These are phyloP conservation scores for Clivina fossor DNA, from an alignment of 2,888 invertebrate species.

Conservation along the genomic window DNA sequence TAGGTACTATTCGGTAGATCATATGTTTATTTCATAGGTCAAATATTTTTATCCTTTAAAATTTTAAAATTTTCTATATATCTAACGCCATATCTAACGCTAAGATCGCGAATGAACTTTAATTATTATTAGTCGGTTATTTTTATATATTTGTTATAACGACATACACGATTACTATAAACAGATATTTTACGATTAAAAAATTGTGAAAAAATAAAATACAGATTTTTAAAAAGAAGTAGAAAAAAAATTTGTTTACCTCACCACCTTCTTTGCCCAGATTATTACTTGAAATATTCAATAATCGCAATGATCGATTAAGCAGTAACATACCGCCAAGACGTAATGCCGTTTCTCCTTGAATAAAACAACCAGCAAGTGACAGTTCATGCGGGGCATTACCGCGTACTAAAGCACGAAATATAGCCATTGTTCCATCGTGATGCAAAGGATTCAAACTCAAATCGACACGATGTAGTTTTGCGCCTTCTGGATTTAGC, in stretches of 20 bases:
- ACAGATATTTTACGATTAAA: not conserved
- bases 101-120: no score
- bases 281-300: slow-evolving; percentile 63
- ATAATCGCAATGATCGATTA: slow-evolving; percentile 57
- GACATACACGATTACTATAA: no score
- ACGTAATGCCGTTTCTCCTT: slow-evolving; percentile 58
- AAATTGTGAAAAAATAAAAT: slow-evolving; percentile 44
- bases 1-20: no score
- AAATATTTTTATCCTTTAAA: no score
- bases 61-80: no score
- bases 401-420: slow-evolving; percentile 60
- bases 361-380: slow-evolving; percentile 59
- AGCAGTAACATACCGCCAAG: slow-evolving; percentile 58
- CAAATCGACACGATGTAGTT: slow-evolving; percentile 55
- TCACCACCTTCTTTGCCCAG: slow-evolving; percentile 60
- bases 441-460: slow-evolving; percentile 64
- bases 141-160: no score
- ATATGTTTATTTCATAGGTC: no score
- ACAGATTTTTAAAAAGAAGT: slow-evolving; percentile 37
- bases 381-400: slow-evolving; percentile 59
- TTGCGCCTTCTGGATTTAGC: slow-evolving; percentile 48
- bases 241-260: slow-evolving; percentile 35
- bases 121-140: no score
- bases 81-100: no score
- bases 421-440: slow-evolving; percentile 61